phyloP scores from a whole-genome alignment of 2,113 vertebrate species.

The Zosterops lateralis region DNA sequence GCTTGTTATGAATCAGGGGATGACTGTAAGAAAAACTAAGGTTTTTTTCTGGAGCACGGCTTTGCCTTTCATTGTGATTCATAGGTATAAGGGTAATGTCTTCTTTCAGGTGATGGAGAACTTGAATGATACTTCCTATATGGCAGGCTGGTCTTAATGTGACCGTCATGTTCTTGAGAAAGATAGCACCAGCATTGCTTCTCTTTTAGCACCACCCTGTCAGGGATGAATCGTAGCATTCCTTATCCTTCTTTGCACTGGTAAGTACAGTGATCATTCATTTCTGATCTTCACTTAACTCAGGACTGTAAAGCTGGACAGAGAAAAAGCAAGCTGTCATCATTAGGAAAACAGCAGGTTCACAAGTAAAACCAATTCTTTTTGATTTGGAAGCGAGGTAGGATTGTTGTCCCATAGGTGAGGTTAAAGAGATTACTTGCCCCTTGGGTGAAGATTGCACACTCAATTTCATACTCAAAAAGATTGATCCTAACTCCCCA shows the following conservation, averaged over 20 bases:
- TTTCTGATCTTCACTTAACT: background rate
- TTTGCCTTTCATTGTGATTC: background rate
- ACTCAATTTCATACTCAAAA: background rate
- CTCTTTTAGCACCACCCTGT: background rate
- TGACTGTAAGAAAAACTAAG: background rate
- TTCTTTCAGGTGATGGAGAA: background rate
- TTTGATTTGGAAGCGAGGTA: background rate
- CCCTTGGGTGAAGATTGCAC: background rate
- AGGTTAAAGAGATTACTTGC: background rate
- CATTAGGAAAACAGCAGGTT: background rate
- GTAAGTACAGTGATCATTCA: background rate
- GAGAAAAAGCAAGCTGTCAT: background rate
- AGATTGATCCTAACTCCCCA: background rate
- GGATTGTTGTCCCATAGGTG: background rate
- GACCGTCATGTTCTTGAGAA: background rate
- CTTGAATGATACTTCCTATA: background rate
- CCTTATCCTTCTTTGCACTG: background rate
- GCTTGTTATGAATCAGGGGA: background rate
- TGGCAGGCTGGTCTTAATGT: background rate
- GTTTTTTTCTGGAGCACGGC: background rate
- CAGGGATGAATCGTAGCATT: background rate
- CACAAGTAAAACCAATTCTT: background rate
- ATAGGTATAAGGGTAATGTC: background rate
- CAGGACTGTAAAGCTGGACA: background rate
- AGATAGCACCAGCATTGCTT: background rate